phyloP scores from a whole-genome alignment of 1,140 invertebrate genomes.

The Meloidogyne floridensis region DNA sequence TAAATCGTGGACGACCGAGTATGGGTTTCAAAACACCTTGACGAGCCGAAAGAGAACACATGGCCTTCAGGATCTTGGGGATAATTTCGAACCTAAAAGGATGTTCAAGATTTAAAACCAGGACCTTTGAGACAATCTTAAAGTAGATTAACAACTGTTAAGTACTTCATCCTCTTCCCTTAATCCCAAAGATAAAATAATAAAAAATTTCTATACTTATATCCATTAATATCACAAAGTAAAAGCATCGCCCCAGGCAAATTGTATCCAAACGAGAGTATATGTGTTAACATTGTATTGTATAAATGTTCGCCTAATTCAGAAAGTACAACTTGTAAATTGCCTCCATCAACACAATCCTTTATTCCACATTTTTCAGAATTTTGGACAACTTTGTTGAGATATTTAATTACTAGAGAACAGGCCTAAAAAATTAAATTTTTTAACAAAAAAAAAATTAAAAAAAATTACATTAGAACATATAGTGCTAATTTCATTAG shows the following conservation, averaged over 20 bases:
- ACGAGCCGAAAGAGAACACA: too few relatives aligned
- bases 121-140: too few relatives aligned
- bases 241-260: conserved; percentile 93
- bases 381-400: conserved; percentile 75
- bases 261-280: conserved; percentile 92
- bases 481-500: conserved; percentile 46
- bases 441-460: neutral
- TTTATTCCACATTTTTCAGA: conserved; percentile 72
- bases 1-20: too few relatives aligned
- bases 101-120: too few relatives aligned
- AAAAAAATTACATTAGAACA: conserved; percentile 35
- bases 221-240: conserved; percentile 95
- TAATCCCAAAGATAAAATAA: too few relatives aligned
- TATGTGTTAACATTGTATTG: conserved; percentile 89
- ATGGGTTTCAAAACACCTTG: too few relatives aligned
- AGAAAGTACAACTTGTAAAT: conserved; percentile 80
- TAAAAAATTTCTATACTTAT: conserved; percentile 73
- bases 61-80: too few relatives aligned
- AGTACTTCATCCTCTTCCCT: too few relatives aligned
- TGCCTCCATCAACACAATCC: conserved; percentile 86
- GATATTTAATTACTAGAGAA: conserved; percentile 80
- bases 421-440: conserved; percentile 76
- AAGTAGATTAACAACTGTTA: too few relatives aligned
- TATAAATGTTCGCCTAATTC: conserved; percentile 89
- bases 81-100: too few relatives aligned